A percentile compares a stretch with the other conserved stretches of the same genome.
These are phyloP conservation scores for Arctia plantaginis DNA, from an alignment of 2,888 invertebrate genomes.

Conservation along the genomic window DNA sequence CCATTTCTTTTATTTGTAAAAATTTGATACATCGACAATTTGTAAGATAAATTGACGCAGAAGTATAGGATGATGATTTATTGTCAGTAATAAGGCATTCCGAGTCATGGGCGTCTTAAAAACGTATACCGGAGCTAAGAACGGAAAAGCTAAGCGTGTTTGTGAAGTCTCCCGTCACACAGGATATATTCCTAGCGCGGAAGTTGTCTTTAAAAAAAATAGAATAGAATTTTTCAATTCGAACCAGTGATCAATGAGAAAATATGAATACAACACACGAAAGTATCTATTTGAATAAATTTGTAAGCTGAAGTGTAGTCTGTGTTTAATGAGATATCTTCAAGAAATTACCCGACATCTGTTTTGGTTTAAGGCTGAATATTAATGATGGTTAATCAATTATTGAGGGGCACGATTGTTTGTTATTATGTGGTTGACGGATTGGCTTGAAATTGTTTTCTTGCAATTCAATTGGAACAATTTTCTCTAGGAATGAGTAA, in stretches of 20 bases:
- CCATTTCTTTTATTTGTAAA: neutral
- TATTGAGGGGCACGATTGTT: neutral
- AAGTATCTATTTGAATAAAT: too few species aligned
- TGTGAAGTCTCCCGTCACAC: too few species aligned
- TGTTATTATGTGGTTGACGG: neutral
- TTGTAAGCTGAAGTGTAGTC: too few species aligned
- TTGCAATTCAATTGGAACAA: neutral
- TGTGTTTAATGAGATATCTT: neutral
- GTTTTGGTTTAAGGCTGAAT: neutral
- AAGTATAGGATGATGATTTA: neutral
- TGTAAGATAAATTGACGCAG: neutral
- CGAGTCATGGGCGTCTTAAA: neutral
- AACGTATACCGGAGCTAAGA: neutral
- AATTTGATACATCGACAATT: slow-evolving; percentile 1
- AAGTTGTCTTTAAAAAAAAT: too few species aligned
- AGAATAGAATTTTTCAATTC: too few species aligned
- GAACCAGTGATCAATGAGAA: too few species aligned
- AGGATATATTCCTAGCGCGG: too few species aligned
- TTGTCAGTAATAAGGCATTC: neutral
- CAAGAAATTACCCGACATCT: neutral
- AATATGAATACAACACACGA: too few species aligned
- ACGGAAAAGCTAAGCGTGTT: neutral
- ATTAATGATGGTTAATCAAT: neutral
- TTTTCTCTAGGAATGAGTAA: neutral
- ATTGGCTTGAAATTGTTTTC: neutral